Evolutionary conservation across 1,140 invertebrate genomes (phyloP).

Genomic region (Drosophila arawakana): DNA sequence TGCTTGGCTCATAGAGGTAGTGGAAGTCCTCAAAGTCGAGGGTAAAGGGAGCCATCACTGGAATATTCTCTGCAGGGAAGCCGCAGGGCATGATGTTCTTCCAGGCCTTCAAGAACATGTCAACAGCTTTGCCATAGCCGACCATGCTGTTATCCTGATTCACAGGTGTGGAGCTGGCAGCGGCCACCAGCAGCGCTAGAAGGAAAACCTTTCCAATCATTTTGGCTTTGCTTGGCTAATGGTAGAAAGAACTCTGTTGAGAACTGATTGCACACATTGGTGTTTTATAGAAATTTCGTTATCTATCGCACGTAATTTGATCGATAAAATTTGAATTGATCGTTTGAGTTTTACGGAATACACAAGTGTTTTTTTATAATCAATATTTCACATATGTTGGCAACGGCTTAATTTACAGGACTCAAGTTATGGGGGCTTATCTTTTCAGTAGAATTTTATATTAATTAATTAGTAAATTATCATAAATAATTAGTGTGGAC

Average conservation of each 20-base stretch:
- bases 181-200: slow-evolving; percentile 40
- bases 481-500: no score
- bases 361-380: no score
- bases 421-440: no score
- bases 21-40: slow-evolving; percentile 37
- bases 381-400: no score
- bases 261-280: background rate
- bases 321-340: slow-evolving; percentile 44
- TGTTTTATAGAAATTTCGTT: slow-evolving; percentile 41
- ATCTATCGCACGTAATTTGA: slow-evolving; percentile 27
- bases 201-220: slow-evolving; percentile 52
- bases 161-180: slow-evolving; percentile 36
- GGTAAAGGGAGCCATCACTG: slow-evolving; percentile 49
- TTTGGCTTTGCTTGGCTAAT: slow-evolving; percentile 28
- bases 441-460: no score
- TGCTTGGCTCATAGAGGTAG: slow-evolving; percentile 28
- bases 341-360: no score
- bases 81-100: slow-evolving; percentile 66
- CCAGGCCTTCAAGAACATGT: slow-evolving; percentile 52
- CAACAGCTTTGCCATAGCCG: slow-evolving; percentile 39
- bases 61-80: slow-evolving; percentile 47
- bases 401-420: no score
- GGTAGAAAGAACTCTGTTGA: slow-evolving; percentile 16
- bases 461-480: no score
- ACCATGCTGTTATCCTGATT: slow-evolving; percentile 31